These are phyloP conservation scores for Crypturellus tataupa DNA, from an alignment of 2,797 vertebrate genomes.

Conservation along the genomic window DNA sequence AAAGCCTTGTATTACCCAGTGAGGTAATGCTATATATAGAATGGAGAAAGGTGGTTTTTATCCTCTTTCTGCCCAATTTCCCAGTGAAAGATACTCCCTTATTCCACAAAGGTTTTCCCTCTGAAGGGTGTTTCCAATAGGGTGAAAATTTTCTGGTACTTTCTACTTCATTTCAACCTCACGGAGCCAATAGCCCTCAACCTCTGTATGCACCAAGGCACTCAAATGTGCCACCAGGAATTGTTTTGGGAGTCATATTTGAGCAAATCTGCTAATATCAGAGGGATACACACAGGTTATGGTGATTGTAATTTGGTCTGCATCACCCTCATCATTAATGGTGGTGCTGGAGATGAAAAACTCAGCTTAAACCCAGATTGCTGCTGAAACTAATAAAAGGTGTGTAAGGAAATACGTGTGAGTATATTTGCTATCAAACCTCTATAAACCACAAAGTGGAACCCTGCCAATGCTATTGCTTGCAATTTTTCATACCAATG, in stretches of 20 bases:
- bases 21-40: fast-evolving
- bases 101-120: not conserved
- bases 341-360: constrained; percentile 27
- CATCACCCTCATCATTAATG: constrained; percentile 6
- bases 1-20: not conserved
- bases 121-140: not conserved
- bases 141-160: not conserved
- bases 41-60: not conserved
- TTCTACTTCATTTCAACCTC: not conserved
- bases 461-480: constrained; percentile 42
- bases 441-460: constrained; percentile 60
- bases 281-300: not conserved
- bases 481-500: constrained; percentile 15
- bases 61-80: not conserved
- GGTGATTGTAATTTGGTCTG: constrained; percentile 22
- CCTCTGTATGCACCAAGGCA: not conserved
- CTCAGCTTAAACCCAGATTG: constrained; percentile 46
- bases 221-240: fast-evolving
- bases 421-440: constrained; percentile 32
- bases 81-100: fast-evolving
- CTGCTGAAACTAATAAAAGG: constrained; percentile 42
- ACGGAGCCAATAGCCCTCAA: not conserved
- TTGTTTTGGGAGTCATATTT: not conserved
- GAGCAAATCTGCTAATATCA: constrained; percentile 14
- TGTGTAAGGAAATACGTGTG: not conserved